Base-by-base conservation (phyloP, 1,140 invertebrate genomes). In the Drosophila takahashii region DNA sequence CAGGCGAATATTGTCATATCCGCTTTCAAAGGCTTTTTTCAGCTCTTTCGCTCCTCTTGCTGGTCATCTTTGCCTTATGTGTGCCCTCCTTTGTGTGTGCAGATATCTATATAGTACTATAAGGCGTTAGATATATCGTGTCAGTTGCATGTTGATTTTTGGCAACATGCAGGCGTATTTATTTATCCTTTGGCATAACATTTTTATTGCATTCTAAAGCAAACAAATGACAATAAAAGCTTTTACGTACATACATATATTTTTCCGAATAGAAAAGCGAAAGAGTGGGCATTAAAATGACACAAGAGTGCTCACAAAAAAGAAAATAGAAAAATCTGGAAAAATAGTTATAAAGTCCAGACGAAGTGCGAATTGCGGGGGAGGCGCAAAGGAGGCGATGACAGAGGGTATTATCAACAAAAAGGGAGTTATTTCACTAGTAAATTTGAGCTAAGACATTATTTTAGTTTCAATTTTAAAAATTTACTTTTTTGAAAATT, bases 141-240 rank as follows among this genome's bases (percentile, higher is more conserved):
- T 59, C 66, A 69, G 66, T 57, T 27, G 66, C 66, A 70, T 70
- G 66, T 70, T 70, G 66, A 69, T 70, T 69, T 70, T 61, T 77
- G 72, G 62, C 70, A 74, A 64, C 69, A 65, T 72, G 51, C 62
- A 66, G 39, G 44, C 57, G 71, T 61, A 62, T 81, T 81, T 72
- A 77, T 66, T 79, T 79, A 79, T 79, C 69, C 76, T 62, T 79
- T 74, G 76, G 48, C 72, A 70, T 76, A 76, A 76, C 64, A 76
- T 81, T 81, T 81, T 81, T 80, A 81, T 81, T 81, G 79, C 77
- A 75, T 81, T 81, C 72, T 61, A 77, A 81, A 72, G 79, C 74
- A 80, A 81, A 80, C 77, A 81, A 72, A 81, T 72, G 77, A 66
- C 79, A 80, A 80, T 79, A 74, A 80, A 80, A 75, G 71, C 64